A percentile compares a stretch with the other conserved stretches of the same genome.
These are phyloP conservation scores for Beaufortia kweichowensis DNA, from an alignment of 2,113 vertebrate species.

Conservation along the genomic window DNA sequence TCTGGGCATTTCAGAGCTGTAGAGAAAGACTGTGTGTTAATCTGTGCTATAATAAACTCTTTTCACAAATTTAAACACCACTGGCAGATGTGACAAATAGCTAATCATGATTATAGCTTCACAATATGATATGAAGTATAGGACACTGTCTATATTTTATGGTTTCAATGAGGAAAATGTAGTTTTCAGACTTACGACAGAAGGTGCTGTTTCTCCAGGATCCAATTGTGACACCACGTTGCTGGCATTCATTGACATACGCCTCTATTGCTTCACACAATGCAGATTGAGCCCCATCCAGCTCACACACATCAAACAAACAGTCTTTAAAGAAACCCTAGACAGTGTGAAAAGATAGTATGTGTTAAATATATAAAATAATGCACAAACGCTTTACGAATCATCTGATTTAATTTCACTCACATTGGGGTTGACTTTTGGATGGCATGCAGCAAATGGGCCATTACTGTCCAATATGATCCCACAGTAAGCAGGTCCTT, in stretches of 20 bases:
- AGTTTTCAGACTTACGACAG: constrained; percentile 67
- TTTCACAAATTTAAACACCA: too few species aligned
- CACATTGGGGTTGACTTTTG: constrained; percentile 69
- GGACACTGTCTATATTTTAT: not conserved
- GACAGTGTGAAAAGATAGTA: constrained; percentile 11
- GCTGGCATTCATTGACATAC: constrained; percentile 75
- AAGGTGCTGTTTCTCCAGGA: constrained; percentile 76
- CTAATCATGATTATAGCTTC: not conserved
- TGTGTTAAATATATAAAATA: not conserved
- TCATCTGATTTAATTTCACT: constrained; percentile 19
- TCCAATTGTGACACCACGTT: constrained; percentile 73
- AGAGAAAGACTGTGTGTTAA: constrained; percentile 18
- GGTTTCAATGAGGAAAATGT: not conserved
- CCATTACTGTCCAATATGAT: constrained; percentile 65
- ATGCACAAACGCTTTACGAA: not conserved
- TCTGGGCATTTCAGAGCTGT: constrained; percentile 66
- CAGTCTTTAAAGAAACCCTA: constrained; percentile 73
- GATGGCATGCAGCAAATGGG: constrained; percentile 64
- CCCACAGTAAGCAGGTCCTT: constrained; percentile 71
- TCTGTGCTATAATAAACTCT: not conserved
- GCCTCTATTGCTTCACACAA: constrained; percentile 76
- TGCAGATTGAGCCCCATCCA: constrained; percentile 66
- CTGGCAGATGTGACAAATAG: too few species aligned
- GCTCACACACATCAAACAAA: constrained; percentile 75
- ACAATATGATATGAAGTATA: not conserved